phyloP scores from a whole-genome alignment of 2,113 vertebrate species.

The Paraplagusia blochii region DNA sequence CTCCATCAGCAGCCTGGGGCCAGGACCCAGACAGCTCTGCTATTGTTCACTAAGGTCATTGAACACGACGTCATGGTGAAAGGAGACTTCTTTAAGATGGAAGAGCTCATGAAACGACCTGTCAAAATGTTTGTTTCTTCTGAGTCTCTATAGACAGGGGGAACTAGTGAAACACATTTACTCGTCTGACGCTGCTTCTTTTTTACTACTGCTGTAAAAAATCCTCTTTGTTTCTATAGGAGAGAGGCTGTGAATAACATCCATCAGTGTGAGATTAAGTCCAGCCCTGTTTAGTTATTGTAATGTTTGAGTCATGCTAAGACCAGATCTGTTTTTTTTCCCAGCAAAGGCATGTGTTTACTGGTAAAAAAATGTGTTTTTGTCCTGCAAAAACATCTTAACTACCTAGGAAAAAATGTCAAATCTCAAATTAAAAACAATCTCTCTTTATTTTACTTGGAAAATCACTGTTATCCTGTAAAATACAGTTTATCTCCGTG shows the following conservation, averaged over 20 bases:
- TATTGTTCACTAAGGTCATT: conserved; percentile 38
- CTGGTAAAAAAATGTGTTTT: conserved; percentile 34
- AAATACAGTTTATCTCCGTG: background rate
- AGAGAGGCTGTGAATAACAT: conserved; percentile 6
- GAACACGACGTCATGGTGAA: conserved; percentile 25
- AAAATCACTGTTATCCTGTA: conserved; percentile 21
- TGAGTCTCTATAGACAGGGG: background rate
- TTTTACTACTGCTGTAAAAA: conserved; percentile 12
- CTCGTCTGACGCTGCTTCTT: background rate
- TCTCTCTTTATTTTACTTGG: conserved; percentile 46
- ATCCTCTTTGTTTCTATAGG: conserved; percentile 12
- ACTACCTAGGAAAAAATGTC: conserved; percentile 42
- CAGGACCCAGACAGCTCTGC: conserved; percentile 28
- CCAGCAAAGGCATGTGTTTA: conserved; percentile 34
- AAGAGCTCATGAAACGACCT: conserved; percentile 3
- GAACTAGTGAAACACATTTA: conserved; percentile 4
- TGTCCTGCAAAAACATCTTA: conserved; percentile 43
- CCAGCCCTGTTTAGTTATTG: conserved; percentile 20
- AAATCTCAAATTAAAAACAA: conserved; percentile 35
- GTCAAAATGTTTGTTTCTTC: conserved; percentile 1
- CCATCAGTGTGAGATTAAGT: conserved; percentile 22
- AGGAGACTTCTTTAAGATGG: conserved; percentile 14
- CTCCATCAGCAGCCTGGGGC: conserved; percentile 27
- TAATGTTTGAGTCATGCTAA: conserved; percentile 31
- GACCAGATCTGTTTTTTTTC: conserved; percentile 36